Evolutionary conservation across 2,888 invertebrate species (phyloP).

Genomic region (Lochmaea crataegi): DNA sequence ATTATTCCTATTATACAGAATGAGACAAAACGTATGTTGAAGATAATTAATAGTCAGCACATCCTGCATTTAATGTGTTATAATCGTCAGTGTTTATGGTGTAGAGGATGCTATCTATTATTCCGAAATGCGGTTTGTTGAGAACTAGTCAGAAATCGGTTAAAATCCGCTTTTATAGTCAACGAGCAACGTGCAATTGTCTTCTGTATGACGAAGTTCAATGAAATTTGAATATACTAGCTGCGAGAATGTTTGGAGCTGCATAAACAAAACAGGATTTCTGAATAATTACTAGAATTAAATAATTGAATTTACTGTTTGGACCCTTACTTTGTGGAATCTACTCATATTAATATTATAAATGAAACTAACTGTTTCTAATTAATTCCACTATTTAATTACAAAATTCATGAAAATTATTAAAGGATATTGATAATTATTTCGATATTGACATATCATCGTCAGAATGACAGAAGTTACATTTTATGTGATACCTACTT

Average conservation of each 20-base stretch:
- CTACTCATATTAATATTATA: too few species aligned
- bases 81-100: conserved; percentile 22
- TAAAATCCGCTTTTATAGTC: conserved; percentile 18
- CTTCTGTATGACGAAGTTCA: not conserved
- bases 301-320: too few species aligned
- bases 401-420: too few species aligned
- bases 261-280: not conserved
- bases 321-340: too few species aligned
- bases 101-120: conserved; percentile 23
- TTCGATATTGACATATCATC: too few species aligned
- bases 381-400: too few species aligned
- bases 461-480: too few species aligned
- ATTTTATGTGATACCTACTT: too few species aligned
- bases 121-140: conserved; percentile 23
- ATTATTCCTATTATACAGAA: not conserved
- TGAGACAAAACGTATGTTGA: conserved; percentile 1
- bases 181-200: conserved; percentile 23
- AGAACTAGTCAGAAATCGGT: conserved; percentile 25
- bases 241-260: not conserved
- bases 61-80: conserved; percentile 27
- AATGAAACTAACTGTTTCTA: too few species aligned
- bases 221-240: conserved; percentile 13
- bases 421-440: too few species aligned
- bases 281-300: not conserved
- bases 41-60: conserved; percentile 20